A percentile compares a stretch with the other conserved stretches of the same genome.
Conservation (phyloP, 2,113 vertebrate species). For the Fregetta grallaria region DNA sequence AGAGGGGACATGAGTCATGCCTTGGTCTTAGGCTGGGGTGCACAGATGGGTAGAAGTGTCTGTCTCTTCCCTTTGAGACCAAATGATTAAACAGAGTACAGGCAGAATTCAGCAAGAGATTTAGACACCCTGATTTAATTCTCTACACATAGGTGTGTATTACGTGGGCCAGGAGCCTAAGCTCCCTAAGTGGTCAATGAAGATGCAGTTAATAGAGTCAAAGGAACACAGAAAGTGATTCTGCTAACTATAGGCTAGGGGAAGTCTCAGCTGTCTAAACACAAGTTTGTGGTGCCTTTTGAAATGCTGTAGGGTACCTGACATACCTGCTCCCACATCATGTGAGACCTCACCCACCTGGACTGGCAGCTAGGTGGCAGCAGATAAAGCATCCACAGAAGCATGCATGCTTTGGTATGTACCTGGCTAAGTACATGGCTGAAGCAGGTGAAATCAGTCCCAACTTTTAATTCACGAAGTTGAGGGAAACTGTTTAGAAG, state of each 20-base stretch:
- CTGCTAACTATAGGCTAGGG: neutral
- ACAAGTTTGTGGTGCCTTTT: neutral
- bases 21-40: neutral
- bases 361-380: neutral
- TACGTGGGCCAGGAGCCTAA: neutral
- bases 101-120: neutral
- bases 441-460: neutral
- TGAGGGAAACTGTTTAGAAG: neutral
- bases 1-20: neutral
- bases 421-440: neutral
- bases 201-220: neutral
- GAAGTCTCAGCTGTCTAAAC: neutral
- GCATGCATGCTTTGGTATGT: neutral
- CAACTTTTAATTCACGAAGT: neutral
- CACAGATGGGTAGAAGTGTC: neutral
- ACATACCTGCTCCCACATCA: neutral
- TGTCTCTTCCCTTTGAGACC: neutral
- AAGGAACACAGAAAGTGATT: neutral
- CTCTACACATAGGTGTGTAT: accelerated
- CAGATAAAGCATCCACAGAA: neutral
- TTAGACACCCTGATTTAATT: neutral
- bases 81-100: neutral
- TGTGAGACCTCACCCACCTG: neutral
- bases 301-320: neutral
- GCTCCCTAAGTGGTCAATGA: neutral